Percentiles rank a stretch among this genome's conserved stretches.
These are phyloP conservation scores for Pavo muticus DNA, from an alignment of 2,113 vertebrate genomes.

Conservation along the genomic window DNA sequence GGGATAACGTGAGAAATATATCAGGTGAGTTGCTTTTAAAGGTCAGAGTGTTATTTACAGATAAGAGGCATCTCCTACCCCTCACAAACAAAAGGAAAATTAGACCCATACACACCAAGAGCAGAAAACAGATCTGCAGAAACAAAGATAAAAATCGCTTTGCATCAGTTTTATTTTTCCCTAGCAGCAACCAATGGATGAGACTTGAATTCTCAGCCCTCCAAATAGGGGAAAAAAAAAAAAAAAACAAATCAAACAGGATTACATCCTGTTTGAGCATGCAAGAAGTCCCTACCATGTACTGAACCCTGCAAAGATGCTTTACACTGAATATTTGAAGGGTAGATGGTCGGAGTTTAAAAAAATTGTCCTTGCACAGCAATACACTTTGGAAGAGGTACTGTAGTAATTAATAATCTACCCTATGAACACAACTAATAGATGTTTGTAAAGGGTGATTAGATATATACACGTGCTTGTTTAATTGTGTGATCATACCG, in stretches of 20 bases:
- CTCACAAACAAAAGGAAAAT: neutral
- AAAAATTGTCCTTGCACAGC: neutral
- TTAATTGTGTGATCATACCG: neutral
- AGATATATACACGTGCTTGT: neutral
- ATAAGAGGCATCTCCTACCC: neutral
- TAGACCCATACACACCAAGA: neutral
- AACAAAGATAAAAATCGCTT: neutral
- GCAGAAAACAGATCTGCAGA: neutral
- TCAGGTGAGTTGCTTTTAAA: neutral
- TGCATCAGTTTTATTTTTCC: neutral
- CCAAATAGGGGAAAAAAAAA: neutral
- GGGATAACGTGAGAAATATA: neutral
- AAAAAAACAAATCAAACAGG: neutral
- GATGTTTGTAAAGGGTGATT: neutral
- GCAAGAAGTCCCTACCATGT: neutral
- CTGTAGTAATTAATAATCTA: neutral
- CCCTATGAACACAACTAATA: neutral
- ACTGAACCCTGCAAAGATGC: neutral
- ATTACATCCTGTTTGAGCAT: slow-evolving; percentile 20
- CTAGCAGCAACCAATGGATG: neutral
- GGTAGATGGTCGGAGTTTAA: neutral
- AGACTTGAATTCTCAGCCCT: neutral
- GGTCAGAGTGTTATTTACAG: neutral
- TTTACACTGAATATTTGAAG: neutral
- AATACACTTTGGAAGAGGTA: neutral